A percentile compares a stretch with the other conserved stretches of the same genome.
These are phyloP conservation scores for Ormyrus labotus DNA, from an alignment of 2,888 invertebrate genomes.

Conservation along the genomic window DNA sequence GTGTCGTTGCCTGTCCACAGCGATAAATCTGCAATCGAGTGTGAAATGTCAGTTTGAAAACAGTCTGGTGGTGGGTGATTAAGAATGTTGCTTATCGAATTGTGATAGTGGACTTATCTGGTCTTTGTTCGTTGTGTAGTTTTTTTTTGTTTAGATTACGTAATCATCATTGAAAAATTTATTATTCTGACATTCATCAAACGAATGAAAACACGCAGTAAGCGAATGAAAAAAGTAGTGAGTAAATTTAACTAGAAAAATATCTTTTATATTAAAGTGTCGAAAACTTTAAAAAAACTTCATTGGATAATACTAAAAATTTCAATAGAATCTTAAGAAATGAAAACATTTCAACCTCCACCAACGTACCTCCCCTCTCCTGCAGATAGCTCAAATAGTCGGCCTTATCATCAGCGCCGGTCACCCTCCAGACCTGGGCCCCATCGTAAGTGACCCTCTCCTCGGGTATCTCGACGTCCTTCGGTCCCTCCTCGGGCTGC, in stretches of 20 bases:
- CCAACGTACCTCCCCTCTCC: conserved; percentile 76
- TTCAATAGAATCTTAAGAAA: not conserved
- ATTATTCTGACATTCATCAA: too few species aligned
- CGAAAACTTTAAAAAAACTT: too few species aligned
- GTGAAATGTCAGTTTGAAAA: not conserved
- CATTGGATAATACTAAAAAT: too few species aligned
- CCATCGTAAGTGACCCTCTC: conserved; percentile 82
- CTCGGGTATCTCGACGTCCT: conserved; percentile 68
- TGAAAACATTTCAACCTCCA: conserved; percentile 62
- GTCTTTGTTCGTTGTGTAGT: too few species aligned
- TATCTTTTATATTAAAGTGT: too few species aligned
- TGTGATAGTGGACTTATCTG: too few species aligned
- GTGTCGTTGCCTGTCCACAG: conserved; percentile 83
- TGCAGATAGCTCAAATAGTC: conserved; percentile 77
- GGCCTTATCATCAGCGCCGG: conserved; percentile 77
- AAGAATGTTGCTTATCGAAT: not conserved
- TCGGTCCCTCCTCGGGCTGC: conserved; percentile 44
- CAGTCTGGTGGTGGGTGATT: not conserved
- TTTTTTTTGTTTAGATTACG: too few species aligned
- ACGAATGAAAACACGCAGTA: too few species aligned
- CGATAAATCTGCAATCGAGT: conserved; percentile 77
- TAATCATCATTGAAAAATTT: too few species aligned
- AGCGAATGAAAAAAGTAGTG: too few species aligned
- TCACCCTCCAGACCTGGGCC: conserved; percentile 86
- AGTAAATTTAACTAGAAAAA: too few species aligned